These are phyloP conservation scores for Peromyscus eremicus DNA, from an alignment of 2,797 vertebrate species.

Conservation along the genomic window DNA sequence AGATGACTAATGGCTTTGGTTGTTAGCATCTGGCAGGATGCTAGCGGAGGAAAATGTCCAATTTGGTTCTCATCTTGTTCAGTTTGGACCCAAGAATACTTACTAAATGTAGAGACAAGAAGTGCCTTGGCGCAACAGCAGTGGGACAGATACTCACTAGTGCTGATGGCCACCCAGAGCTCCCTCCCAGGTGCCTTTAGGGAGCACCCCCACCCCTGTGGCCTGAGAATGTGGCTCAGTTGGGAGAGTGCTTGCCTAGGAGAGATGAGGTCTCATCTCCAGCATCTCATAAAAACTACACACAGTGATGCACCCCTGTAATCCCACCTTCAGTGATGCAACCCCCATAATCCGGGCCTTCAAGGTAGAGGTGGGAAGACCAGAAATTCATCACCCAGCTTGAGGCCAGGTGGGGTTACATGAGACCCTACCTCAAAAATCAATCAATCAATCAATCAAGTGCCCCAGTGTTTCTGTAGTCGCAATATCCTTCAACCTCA, in stretches of 20 bases:
- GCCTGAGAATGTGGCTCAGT: not conserved
- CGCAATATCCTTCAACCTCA: not conserved
- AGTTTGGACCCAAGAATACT: too few relatives aligned
- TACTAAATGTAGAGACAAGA: not conserved
- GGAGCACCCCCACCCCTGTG: not conserved
- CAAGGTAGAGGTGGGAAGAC: not conserved
- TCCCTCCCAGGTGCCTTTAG: not conserved
- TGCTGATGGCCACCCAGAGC: not conserved
- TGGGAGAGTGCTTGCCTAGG: not conserved
- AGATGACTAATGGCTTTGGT: not conserved
- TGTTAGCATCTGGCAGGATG: not conserved
- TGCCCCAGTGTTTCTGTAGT: not conserved
- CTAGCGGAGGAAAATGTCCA: not conserved
- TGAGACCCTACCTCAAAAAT: not conserved
- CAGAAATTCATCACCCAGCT: not conserved
- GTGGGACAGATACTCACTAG: not conserved
- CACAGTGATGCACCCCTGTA: too few relatives aligned
- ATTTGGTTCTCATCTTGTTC: not conserved
- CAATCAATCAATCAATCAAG: not conserved
- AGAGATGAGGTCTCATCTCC: not conserved
- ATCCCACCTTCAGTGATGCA: not conserved
- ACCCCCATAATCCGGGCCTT: not conserved
- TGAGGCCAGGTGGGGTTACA: not conserved
- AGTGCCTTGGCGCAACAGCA: rapidly evolving
- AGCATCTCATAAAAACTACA: not conserved